A percentile compares a stretch with the other conserved stretches of the same genome.
Conservation (phyloP, 2,113 vertebrate species). For the Podiceps cristatus region DNA sequence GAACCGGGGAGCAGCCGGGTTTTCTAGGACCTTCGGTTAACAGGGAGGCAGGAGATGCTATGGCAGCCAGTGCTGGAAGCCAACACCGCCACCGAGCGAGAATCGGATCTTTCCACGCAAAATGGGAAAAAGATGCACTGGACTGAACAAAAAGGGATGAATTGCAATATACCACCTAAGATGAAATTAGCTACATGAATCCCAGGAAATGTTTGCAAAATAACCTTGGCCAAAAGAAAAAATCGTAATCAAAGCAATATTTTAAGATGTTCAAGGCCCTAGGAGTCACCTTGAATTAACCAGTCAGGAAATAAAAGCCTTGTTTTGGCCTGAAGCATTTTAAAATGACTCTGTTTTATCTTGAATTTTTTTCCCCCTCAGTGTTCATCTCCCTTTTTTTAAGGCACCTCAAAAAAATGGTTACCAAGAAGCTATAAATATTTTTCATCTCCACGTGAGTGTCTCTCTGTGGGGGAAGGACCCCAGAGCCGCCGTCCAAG, state of each 20-base stretch:
- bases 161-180: accelerated
- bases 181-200: accelerated
- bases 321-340: neutral
- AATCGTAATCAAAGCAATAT: neutral
- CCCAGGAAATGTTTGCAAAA: accelerated
- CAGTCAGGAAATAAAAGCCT: neutral
- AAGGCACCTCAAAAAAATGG: neutral
- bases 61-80: accelerated
- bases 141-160: neutral
- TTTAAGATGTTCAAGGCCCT: neutral
- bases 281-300: neutral
- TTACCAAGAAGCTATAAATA: neutral
- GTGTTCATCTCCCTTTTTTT: neutral
- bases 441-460: neutral
- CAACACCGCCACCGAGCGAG: neutral
- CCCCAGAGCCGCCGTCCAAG: neutral
- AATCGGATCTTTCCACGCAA: neutral
- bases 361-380: accelerated
- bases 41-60: accelerated
- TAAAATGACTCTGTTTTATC: accelerated
- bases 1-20: accelerated
- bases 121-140: too few relatives aligned
- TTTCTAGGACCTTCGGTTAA: accelerated
- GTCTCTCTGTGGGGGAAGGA: neutral
- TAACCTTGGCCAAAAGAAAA: neutral